Evolutionary conservation across 2,113 vertebrate species (phyloP).

Genomic region (Psophia crepitans): DNA sequence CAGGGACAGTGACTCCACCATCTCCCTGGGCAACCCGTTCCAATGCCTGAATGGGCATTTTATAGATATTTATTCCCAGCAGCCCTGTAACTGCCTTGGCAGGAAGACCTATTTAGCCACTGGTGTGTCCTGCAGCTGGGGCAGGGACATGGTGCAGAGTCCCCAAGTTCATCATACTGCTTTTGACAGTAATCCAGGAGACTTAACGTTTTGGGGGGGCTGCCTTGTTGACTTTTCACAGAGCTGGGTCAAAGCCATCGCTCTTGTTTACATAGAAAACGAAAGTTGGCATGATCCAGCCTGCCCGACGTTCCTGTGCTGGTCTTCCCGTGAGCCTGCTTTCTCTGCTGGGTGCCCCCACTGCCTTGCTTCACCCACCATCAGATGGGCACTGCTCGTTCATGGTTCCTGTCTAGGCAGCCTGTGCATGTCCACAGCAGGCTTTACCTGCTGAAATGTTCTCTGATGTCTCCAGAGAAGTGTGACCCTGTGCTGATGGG

Average conservation of each 20-base stretch:
- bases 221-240: conserved; percentile 20
- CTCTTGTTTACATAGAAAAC: neutral
- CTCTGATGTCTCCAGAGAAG: neutral
- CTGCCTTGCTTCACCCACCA: neutral
- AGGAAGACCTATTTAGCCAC: neutral
- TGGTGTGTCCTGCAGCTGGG: neutral
- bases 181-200: neutral
- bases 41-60: too few species aligned
- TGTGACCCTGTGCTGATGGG: neutral
- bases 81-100: neutral
- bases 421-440: neutral
- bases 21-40: too few species aligned
- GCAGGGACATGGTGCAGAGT: neutral
- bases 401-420: neutral
- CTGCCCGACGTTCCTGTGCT: neutral
- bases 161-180: neutral
- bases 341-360: neutral
- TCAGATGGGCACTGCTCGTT: neutral
- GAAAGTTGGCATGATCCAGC: neutral
- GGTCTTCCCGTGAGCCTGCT: neutral
- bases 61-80: neutral
- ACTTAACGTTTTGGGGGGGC: neutral
- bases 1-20: too few species aligned
- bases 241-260: conserved; percentile 10
- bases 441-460: neutral